Evolutionary conservation across 2,888 invertebrate species (phyloP).

Genomic region (Hypena proboscidalis): DNA sequence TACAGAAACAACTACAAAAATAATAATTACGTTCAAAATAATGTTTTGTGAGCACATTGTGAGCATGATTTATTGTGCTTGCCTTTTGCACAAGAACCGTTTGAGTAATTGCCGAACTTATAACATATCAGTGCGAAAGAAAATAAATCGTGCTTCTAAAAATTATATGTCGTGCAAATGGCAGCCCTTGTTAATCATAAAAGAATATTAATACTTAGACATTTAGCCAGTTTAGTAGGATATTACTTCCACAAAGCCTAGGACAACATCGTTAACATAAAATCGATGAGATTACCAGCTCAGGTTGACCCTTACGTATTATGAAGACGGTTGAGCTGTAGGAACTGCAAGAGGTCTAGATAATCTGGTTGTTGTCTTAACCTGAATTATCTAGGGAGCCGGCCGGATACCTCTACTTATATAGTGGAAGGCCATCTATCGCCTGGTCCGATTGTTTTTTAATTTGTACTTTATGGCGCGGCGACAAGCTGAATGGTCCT

Average conservation of each 20-base stretch:
- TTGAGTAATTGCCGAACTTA: no score
- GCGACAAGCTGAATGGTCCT: background rate
- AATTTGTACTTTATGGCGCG: constrained; percentile 1
- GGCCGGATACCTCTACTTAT: constrained; percentile 39
- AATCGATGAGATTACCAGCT: constrained; percentile 38
- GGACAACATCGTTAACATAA: constrained; percentile 50
- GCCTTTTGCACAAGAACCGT: no score
- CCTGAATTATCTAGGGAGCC: constrained; percentile 36
- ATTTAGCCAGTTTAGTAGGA: constrained; percentile 33
- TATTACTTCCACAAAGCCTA: constrained; percentile 39
- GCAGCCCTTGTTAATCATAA: background rate
- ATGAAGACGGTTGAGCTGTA: background rate
- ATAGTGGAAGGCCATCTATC: constrained; percentile 14
- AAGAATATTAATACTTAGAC: constrained; percentile 32
- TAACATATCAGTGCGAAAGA: no score
- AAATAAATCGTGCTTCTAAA: no score
- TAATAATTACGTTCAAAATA: no score
- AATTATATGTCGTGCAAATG: no score
- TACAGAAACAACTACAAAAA: no score
- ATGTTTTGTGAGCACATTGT: no score
- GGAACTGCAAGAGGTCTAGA: constrained; percentile 21
- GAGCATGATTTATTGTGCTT: no score
- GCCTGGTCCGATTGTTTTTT: constrained; percentile 26
- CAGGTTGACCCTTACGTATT: constrained; percentile 15
- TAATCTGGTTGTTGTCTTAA: constrained; percentile 43